Percentiles rank a stretch among this genome's conserved stretches.
Evolutionary conservation across 1,140 invertebrate species (phyloP).

Genomic region (Brachionus paranguensis): DNA sequence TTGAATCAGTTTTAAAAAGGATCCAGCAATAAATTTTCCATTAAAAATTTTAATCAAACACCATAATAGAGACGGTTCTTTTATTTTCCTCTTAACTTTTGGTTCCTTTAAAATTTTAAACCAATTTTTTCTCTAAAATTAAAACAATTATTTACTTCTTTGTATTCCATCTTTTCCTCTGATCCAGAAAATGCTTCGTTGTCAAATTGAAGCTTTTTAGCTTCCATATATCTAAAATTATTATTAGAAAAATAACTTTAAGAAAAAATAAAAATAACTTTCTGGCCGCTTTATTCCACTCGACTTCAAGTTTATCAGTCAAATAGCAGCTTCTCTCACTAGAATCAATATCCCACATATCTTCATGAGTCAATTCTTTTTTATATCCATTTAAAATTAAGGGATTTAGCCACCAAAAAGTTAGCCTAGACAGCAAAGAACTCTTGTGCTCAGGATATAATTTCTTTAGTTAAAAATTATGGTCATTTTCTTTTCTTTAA

Average conservation of each 20-base stretch:
- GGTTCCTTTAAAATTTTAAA: not conserved
- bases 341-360: constrained; percentile 15
- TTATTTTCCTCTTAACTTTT: not conserved
- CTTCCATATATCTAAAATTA: not conserved
- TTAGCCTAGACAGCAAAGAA: constrained; percentile 19
- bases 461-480: not conserved
- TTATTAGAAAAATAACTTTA: not conserved
- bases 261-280: not conserved
- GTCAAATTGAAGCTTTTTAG: not conserved
- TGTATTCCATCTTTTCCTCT: not conserved
- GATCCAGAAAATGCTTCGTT: not conserved
- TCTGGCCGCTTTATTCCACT: constrained; percentile 18
- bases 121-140: not conserved
- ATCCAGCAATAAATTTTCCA: constrained; percentile 35
- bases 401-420: constrained; percentile 37
- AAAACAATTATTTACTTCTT: not conserved
- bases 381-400: constrained; percentile 27
- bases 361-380: not conserved
- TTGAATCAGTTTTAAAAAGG: constrained; percentile 38
- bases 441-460: constrained; percentile 3
- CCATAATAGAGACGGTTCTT: constrained; percentile 14
- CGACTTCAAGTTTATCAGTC: not conserved
- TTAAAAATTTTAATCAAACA: constrained; percentile 29
- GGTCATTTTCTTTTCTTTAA: not conserved
- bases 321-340: not conserved